Evolutionary conservation across 2,888 invertebrate genomes (phyloP).

Genomic region (Bellardia pandia): DNA sequence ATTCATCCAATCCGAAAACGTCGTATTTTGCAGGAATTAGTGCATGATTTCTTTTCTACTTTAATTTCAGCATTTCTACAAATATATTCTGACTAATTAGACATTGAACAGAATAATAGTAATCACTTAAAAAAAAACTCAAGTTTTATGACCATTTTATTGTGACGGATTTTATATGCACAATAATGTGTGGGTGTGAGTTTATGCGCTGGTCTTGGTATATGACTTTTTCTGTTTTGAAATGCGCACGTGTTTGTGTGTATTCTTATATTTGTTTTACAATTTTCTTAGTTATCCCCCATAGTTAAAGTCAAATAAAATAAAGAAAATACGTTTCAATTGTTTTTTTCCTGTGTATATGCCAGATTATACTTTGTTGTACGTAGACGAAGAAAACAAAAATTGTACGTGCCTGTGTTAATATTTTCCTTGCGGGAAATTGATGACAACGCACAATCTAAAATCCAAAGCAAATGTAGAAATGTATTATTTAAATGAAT

Average conservation of each 20-base stretch:
- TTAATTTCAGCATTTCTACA: too few species aligned
- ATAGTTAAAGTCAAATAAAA: slow-evolving; percentile 41
- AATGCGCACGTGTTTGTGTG: slow-evolving; percentile 15
- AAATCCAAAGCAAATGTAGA: background rate
- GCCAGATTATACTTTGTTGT: background rate
- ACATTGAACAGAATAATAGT: too few species aligned
- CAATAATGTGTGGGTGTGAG: too few species aligned
- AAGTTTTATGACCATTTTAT: too few species aligned
- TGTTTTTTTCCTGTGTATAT: background rate
- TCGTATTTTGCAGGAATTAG: too few species aligned
- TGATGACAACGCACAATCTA: slow-evolving; percentile 60
- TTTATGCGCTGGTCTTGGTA: background rate
- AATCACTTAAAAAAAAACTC: too few species aligned
- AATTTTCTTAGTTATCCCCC: slow-evolving; percentile 37
- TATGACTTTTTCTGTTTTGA: background rate
- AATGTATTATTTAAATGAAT: slow-evolving; percentile 27
- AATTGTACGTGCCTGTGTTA: slow-evolving; percentile 61
- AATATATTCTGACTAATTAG: too few species aligned
- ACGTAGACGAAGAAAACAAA: background rate
- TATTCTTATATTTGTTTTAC: slow-evolving; percentile 15
- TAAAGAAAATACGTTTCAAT: slow-evolving; percentile 34
- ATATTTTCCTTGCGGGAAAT: slow-evolving; percentile 59
- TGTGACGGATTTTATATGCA: too few species aligned
- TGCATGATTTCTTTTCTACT: too few species aligned
- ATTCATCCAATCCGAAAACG: too few species aligned